Evolutionary conservation across 2,797 vertebrate genomes (phyloP).

Genomic region (Distichodus sexfasciatus): DNA sequence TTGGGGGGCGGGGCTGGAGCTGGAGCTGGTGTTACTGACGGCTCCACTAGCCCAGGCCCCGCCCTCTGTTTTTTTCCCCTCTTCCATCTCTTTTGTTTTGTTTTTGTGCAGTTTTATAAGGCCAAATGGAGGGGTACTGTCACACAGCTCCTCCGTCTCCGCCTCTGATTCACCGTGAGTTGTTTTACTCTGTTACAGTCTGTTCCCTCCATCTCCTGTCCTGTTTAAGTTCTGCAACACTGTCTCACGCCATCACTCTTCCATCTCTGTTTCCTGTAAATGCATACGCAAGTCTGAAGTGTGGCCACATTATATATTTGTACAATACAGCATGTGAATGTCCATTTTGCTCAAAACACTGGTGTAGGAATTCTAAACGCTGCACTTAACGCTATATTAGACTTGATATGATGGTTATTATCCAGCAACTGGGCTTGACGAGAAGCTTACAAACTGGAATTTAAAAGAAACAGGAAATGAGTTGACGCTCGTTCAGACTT

Average conservation of each 20-base stretch:
- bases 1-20: conserved; percentile 40
- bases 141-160: conserved; percentile 95
- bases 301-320: neutral
- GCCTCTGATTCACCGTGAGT: conserved; percentile 98
- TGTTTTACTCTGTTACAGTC: conserved; percentile 76
- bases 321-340: neutral
- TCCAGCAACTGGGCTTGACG: too few relatives aligned
- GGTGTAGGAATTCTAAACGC: neutral
- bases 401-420: too few relatives aligned
- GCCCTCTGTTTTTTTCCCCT: conserved; percentile 60
- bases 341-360: neutral
- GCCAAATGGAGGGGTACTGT: conserved; percentile 90
- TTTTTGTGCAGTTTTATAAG: conserved; percentile 95
- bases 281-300: conserved; percentile 8
- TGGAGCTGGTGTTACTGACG: conserved; percentile 37
- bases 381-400: too few relatives aligned
- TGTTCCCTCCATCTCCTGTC: conserved; percentile 25
- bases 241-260: conserved; percentile 16
- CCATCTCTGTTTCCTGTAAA: conserved; percentile 11
- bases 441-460: too few relatives aligned
- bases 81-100: conserved; percentile 75
- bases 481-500: too few relatives aligned
- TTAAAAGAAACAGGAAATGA: too few relatives aligned
- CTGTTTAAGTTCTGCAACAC: conserved; percentile 27
- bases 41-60: conserved; percentile 53